A percentile compares a stretch with the other conserved stretches of the same genome.
Conservation (phyloP, 2,113 vertebrate genomes). For the Pantherophis guttatus region DNA sequence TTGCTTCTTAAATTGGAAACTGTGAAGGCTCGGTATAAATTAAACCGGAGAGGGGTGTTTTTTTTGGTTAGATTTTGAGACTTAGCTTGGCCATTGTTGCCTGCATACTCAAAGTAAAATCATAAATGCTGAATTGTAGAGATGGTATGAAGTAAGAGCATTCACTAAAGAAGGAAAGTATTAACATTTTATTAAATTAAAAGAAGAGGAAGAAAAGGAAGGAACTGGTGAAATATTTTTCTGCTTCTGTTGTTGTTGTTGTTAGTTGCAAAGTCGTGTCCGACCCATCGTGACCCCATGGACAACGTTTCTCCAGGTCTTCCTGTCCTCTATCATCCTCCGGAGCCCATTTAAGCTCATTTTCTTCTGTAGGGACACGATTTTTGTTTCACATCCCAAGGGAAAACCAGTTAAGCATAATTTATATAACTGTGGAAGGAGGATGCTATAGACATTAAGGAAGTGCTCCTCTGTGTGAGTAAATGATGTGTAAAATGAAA, state of each 20-base stretch:
- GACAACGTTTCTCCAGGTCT: too few species aligned
- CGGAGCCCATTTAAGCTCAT: too few species aligned
- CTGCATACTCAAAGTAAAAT: constrained; percentile 27
- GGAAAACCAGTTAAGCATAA: neutral
- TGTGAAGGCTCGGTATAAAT: constrained; percentile 30
- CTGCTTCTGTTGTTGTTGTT: too few species aligned
- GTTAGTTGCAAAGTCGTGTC: too few species aligned
- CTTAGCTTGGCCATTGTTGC: constrained; percentile 19
- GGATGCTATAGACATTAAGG: neutral
- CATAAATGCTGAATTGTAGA: constrained; percentile 32
- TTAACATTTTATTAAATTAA: constrained; percentile 30
- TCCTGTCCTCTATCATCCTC: too few species aligned
- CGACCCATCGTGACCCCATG: too few species aligned
- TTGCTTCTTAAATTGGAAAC: constrained; percentile 18
- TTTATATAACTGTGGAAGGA: neutral
- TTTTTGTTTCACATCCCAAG: neutral
- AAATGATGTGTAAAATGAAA: neutral
- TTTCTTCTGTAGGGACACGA: neutral
- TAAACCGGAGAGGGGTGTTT: neutral
- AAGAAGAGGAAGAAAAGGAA: constrained; percentile 12
- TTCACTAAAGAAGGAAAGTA: neutral
- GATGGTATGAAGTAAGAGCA: constrained; percentile 9
- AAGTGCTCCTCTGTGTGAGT: neutral
- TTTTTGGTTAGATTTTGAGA: constrained; percentile 22
- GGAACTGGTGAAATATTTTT: neutral